Evolutionary conservation across 2,888 invertebrate genomes (phyloP), one percentile per base, ranked within the genome.

Genomic region (Allophyes oxyacanthae): DNA sequence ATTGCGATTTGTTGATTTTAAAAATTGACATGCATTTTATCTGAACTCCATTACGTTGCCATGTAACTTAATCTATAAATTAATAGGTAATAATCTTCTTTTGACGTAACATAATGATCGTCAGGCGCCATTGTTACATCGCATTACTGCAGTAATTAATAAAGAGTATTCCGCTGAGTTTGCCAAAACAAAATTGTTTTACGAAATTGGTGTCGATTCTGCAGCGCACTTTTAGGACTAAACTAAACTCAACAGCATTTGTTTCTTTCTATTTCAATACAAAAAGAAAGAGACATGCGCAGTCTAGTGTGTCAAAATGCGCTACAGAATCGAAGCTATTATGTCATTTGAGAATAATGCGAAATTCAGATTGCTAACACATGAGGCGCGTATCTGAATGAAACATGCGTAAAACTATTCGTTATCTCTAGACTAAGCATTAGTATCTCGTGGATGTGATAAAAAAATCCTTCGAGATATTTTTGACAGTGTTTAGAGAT

Each of bases 31-130:
- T 13, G 48, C 9, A 37, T 41, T 40, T 46, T 61, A 48, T 50
- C 38, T 40, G 50, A 43, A 40, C 28, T 30, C 38, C n/a, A 46
- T 43, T 40, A 38, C 5, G 48, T 49, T 56, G 36, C 43, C 43
- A 59, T 45, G 53, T 15, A 13, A 38, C 60, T 60, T 54, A 51
- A 49, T 54, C 44, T 49, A n/a, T n/a, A n/a, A n/a, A n/a, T n/a
- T n/a, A n/a, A n/a, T n/a, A n/a, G n/a, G 1, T 25, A 44, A 60
- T 57, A 52, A 53, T 43, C 38, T 9, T n/a, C 14, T 36, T 20
- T 40, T 32, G 49, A 42, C 25, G 14, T 43, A 49, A 33, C 6
- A 6, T 41, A 41, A 48, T 56, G 11, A 44, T 26, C 8, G 41
- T 54, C 45, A 37, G 37, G 37, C 38, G 49, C 42, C 65, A 37